Base-by-base conservation (phyloP, 2,113 vertebrate species). In the Actenoides lindsayi region DNA sequence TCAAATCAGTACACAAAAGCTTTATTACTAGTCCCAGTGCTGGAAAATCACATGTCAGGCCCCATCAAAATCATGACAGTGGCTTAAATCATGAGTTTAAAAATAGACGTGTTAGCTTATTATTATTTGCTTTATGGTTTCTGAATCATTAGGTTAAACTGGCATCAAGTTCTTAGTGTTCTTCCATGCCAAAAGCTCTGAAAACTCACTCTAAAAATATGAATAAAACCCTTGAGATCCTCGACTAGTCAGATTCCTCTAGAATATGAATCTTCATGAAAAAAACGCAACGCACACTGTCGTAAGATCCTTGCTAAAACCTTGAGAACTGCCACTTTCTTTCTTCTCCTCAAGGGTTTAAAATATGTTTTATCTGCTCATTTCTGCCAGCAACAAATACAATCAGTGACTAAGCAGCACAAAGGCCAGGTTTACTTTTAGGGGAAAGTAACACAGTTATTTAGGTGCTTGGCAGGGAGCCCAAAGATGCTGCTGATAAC, bases 121-220 rank as follows among this genome's bases (percentile, higher is more conserved):
- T 95, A 71, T 89, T 91, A 93, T 93, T 95, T 96, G 53, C 64
- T 53, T 75, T 87, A 83, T 30, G 64, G 46, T 90, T 96, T 96
- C 76, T 78, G 83, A 94, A 92, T 82, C 77, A 87, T 95, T 94
- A 87, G 83, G 76, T 87, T 96, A 92, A 93, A 93, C 57, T 73
- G 63, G 53, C 42, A 82, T 92, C 57, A 82, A 75, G 77, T 60
- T 90, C 39, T 89, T 87, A 90, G 60, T 65, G 48, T 79, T 87
- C 60, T 30, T 86, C 39, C 24, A 67, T 64, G 69, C 79, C 48
- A 62, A 62, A 83, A 76, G 11, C 68, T 95, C 86, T 71, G 68
- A 92, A 95, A 93, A 56, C 33, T 83, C 53, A 27, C 48, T 68
- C 60, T 89, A 91, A 96, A 95, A 89, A 87, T 93, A 64, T 37